Conservation (phyloP, 2,888 invertebrate genomes). For the Dynastes tityus region DNA sequence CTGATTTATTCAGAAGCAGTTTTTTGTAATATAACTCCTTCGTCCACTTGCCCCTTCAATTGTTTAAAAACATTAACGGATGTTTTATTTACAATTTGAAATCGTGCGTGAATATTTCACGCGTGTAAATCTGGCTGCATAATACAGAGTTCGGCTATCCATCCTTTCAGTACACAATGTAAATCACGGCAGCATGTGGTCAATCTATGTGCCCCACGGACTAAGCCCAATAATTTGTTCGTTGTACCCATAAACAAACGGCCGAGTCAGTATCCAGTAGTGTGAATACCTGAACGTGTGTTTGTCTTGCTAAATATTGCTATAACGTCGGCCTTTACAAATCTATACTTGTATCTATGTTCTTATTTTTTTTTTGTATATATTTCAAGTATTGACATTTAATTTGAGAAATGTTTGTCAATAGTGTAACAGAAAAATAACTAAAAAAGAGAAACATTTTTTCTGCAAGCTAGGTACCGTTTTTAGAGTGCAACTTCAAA, state of each 20-base stretch:
- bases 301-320: conserved; percentile 57
- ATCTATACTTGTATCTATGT: conserved; percentile 19
- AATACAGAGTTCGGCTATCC: conserved; percentile 56
- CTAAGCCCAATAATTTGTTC: conserved; percentile 66
- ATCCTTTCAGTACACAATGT: conserved; percentile 64
- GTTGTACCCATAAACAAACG: conserved; percentile 63
- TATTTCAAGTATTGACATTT: neutral
- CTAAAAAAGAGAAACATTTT: too few relatives aligned
- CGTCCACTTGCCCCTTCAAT: too few relatives aligned
- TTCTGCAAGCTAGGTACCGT: too few relatives aligned
- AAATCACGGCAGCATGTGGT: conserved; percentile 67
- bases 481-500: too few relatives aligned
- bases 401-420: neutral
- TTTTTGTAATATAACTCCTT: too few relatives aligned
- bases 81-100: too few relatives aligned
- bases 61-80: too few relatives aligned
- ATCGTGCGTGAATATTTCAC: neutral
- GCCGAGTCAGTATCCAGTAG: conserved; percentile 65
- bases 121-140: conserved; percentile 50
- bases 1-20: too few relatives aligned
- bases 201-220: conserved; percentile 64
- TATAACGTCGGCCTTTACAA: conserved; percentile 42
- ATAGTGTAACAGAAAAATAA: neutral
- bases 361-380: neutral
- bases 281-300: conserved; percentile 64